These are phyloP conservation scores for Pemphredon lugubris DNA, from an alignment of 2,888 invertebrate species.

Conservation along the genomic window DNA sequence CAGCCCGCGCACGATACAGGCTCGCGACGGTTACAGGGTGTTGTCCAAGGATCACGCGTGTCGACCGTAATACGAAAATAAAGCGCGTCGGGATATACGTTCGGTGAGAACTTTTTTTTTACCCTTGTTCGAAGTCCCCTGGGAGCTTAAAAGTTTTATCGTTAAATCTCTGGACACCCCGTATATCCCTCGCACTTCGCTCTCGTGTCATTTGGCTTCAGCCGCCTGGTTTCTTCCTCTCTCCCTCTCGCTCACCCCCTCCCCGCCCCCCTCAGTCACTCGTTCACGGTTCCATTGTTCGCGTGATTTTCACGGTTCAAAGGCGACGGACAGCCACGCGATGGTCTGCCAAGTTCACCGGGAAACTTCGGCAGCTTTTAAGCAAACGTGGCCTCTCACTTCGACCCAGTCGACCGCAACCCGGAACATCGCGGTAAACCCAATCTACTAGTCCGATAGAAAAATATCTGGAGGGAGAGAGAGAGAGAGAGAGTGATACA, in stretches of 20 bases:
- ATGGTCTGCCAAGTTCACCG: slow-evolving; percentile 62
- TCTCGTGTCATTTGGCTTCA: too few species aligned
- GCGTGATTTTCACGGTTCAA: slow-evolving; percentile 68
- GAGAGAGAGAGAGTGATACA: neutral
- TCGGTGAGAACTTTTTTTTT: too few species aligned
- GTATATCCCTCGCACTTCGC: too few species aligned
- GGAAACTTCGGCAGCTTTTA: slow-evolving; percentile 63
- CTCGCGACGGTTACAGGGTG: too few species aligned
- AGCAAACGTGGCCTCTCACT: slow-evolving; percentile 46
- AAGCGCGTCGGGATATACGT: too few species aligned
- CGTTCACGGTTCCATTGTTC: slow-evolving; percentile 55
- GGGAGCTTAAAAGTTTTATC: too few species aligned
- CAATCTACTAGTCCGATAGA: slow-evolving; percentile 36
- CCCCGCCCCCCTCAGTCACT: slow-evolving; percentile 5
- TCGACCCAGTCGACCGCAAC: slow-evolving; percentile 46
- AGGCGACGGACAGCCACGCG: slow-evolving; percentile 53
- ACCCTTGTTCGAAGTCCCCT: too few species aligned
- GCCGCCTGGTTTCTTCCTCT: neutral
- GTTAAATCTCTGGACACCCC: too few species aligned
- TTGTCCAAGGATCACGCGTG: too few species aligned
- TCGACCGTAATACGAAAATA: too few species aligned
- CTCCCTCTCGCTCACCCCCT: slow-evolving; percentile 11
- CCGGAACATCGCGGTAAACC: slow-evolving; percentile 44
- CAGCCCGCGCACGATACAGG: too few species aligned
- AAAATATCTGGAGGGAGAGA: slow-evolving; percentile 29